Evolutionary conservation across 2,797 vertebrate genomes (phyloP).

Genomic region (Chelon auratus): DNA sequence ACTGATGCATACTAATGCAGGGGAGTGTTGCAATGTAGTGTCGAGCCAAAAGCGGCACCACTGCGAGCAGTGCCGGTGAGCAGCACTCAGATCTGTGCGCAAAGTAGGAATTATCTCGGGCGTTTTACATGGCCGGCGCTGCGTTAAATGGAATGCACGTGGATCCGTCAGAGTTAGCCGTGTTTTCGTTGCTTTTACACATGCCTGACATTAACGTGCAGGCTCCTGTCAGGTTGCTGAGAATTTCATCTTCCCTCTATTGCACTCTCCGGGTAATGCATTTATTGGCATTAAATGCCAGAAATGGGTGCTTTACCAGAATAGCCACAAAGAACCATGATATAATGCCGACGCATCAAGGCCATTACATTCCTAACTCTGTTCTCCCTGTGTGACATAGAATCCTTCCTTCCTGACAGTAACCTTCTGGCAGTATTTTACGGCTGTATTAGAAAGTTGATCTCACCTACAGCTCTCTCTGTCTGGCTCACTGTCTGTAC

Average conservation of each 20-base stretch:
- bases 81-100: not conserved
- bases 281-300: constrained; percentile 40
- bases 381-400: constrained; percentile 15
- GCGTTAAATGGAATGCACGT: not conserved
- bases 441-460: constrained; percentile 55
- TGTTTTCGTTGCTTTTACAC: not conserved
- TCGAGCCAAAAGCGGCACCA: constrained; percentile 1
- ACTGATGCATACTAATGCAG: constrained; percentile 19
- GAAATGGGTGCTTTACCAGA: constrained; percentile 35
- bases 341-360: constrained; percentile 24
- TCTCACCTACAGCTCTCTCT: constrained; percentile 46
- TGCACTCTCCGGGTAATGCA: not conserved
- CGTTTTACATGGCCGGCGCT: not conserved
- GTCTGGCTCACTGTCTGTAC: constrained; percentile 28
- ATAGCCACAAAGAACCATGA: constrained; percentile 16
- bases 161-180: not conserved
- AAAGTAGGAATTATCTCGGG: not conserved
- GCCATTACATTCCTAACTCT: constrained; percentile 18
- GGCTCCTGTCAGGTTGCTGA: not conserved
- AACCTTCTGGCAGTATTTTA: constrained; percentile 63
- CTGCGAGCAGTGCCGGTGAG: not conserved
- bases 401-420: constrained; percentile 35
- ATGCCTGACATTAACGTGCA: not conserved
- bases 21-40: not conserved
- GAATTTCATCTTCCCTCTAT: not conserved